These are phyloP conservation scores for Lateolabrax maculatus DNA, from an alignment of 2,797 vertebrate species.

Conservation along the genomic window DNA sequence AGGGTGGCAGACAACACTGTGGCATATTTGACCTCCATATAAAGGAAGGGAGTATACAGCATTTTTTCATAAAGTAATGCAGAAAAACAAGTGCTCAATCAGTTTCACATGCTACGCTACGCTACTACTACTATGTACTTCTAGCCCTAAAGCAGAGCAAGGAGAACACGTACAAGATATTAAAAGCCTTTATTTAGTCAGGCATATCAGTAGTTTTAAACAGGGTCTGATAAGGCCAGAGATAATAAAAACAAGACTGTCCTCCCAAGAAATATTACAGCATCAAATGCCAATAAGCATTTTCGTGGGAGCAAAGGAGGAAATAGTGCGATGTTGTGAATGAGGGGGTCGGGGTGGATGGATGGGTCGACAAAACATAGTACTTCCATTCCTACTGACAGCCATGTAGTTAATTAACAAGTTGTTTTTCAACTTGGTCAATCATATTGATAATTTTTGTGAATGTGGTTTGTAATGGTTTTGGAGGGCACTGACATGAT, in stretches of 20 bases:
- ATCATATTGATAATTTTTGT: neutral
- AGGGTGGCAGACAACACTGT: neutral
- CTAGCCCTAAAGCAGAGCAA: neutral
- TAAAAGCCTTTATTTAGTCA: neutral
- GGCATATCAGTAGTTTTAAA: neutral
- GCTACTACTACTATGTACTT: too few species aligned
- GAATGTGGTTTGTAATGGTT: neutral
- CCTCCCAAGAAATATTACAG: neutral
- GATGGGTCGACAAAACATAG: neutral
- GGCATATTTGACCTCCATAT: neutral
- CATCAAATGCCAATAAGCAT: neutral
- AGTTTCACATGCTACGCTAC: too few species aligned
- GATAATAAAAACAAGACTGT: neutral
- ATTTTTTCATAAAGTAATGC: neutral
- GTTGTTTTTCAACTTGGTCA: neutral
- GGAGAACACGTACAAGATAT: neutral
- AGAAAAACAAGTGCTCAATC: neutral
- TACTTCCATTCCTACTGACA: neutral
- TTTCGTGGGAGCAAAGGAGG: neutral
- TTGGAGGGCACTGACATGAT: neutral
- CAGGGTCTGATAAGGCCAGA: neutral
- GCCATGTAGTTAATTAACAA: neutral
- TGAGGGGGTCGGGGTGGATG: neutral
- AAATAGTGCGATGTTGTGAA: neutral
- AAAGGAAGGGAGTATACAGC: neutral